Conservation (phyloP, 1,140 invertebrate genomes). For the Archivesica marissinica region DNA sequence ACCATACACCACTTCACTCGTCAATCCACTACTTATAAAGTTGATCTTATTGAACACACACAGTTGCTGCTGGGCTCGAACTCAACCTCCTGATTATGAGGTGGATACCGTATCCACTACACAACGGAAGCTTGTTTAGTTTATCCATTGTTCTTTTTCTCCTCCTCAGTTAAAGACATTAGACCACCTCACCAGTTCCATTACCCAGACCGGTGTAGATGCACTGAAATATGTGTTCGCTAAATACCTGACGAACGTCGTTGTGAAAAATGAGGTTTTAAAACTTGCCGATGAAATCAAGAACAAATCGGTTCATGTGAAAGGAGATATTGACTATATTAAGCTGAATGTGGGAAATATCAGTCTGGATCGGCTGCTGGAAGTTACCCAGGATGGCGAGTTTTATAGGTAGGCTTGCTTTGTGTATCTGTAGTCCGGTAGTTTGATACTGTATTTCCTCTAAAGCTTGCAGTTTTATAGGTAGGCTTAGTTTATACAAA, state of each 20-base stretch:
- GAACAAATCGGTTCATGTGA: conserved; percentile 55
- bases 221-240: conserved; percentile 59
- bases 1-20: no score
- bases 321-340: conserved; percentile 58
- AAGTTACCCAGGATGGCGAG: conserved; percentile 61
- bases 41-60: no score
- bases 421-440: background rate
- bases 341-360: conserved; percentile 48
- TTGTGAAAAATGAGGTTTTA: conserved; percentile 48
- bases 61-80: no score
- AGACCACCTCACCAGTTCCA: conserved; percentile 58
- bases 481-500: background rate
- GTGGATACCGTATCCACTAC: no score
- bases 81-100: no score
- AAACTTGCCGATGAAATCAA: conserved; percentile 63
- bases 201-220: conserved; percentile 44
- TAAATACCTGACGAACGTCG: conserved; percentile 57
- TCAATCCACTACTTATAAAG: no score
- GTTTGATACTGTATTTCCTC: no score
- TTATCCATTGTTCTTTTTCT: no score
- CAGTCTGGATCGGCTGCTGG: conserved; percentile 59
- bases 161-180: conserved; percentile 64
- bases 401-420: conserved; percentile 67
- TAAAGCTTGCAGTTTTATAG: no score
- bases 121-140: no score